Percentiles rank a stretch among this genome's conserved stretches.
Evolutionary conservation across 2,888 invertebrate species (phyloP).

Genomic region (Kryphioiulus occultus): DNA sequence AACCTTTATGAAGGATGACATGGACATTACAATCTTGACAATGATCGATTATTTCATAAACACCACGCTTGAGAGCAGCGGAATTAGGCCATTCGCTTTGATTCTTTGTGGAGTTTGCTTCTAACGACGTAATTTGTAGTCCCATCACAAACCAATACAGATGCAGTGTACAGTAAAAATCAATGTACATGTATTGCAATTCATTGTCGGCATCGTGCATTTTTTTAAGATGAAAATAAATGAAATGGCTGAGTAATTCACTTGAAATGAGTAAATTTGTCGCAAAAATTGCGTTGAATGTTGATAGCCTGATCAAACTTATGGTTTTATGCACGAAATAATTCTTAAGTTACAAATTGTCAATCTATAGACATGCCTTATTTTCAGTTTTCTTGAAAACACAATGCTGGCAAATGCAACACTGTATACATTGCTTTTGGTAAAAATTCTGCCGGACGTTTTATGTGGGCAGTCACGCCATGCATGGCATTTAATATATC

Average conservation of each 20-base stretch:
- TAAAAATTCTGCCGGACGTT: not conserved
- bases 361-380: no score
- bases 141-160: not conserved
- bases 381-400: no score
- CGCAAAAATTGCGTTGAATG: not conserved
- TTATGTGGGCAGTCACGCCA: not conserved
- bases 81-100: constrained; percentile 46
- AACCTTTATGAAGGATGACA: constrained; percentile 32
- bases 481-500: not conserved
- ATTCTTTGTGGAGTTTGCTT: not conserved
- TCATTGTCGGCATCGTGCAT: not conserved
- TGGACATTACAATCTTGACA: constrained; percentile 42
- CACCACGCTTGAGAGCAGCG: constrained; percentile 35
- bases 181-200: not conserved
- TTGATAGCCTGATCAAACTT: no score
- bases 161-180: not conserved
- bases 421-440: no score
- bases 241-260: not conserved
- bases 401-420: no score
- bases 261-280: not conserved
- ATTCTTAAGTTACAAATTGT: no score
- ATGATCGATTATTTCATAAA: constrained; percentile 49
- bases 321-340: no score
- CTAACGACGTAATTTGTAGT: not conserved
- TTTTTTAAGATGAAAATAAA: not conserved